phyloP scores from a whole-genome alignment of 2,888 invertebrate genomes.

The Terebella lapidaria region DNA sequence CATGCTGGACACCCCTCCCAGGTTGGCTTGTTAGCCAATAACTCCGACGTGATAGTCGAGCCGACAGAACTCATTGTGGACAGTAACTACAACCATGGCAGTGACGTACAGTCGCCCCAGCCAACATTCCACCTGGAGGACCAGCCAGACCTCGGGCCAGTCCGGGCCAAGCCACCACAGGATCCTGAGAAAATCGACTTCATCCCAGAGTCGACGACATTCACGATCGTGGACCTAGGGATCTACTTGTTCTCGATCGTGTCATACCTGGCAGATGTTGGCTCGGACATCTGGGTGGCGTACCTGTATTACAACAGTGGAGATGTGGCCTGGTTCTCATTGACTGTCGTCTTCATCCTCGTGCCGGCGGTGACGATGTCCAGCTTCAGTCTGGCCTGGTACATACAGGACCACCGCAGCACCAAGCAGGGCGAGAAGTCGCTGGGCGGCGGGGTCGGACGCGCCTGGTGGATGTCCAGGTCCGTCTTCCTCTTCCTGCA shows the following conservation, averaged over 20 bases:
- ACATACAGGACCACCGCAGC: not conserved
- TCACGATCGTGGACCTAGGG: not conserved
- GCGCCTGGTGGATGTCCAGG: slow-evolving; percentile 15
- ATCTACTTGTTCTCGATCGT: not conserved
- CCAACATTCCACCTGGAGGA: too few relatives aligned
- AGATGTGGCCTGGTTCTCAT: not conserved
- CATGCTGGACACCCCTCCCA: too few relatives aligned
- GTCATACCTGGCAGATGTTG: slow-evolving; percentile 1
- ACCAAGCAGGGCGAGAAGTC: not conserved
- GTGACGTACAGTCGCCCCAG: too few relatives aligned
- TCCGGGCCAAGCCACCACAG: too few relatives aligned
- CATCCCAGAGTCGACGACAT: not conserved
- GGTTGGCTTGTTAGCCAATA: too few relatives aligned
- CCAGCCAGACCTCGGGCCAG: too few relatives aligned
- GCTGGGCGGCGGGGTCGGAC: not conserved
- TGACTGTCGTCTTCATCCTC: not conserved
- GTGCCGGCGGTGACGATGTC: not conserved
- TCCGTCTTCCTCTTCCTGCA: slow-evolving; percentile 17
- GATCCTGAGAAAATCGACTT: not conserved
- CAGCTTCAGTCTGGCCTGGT: not conserved
- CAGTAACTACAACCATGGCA: too few relatives aligned
- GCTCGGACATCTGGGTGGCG: slow-evolving; percentile 3
- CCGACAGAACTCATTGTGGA: too few relatives aligned
- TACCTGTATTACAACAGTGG: not conserved
- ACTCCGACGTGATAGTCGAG: too few relatives aligned